Base-by-base conservation (phyloP, 2,797 vertebrate genomes). In the Fringilla coelebs region DNA sequence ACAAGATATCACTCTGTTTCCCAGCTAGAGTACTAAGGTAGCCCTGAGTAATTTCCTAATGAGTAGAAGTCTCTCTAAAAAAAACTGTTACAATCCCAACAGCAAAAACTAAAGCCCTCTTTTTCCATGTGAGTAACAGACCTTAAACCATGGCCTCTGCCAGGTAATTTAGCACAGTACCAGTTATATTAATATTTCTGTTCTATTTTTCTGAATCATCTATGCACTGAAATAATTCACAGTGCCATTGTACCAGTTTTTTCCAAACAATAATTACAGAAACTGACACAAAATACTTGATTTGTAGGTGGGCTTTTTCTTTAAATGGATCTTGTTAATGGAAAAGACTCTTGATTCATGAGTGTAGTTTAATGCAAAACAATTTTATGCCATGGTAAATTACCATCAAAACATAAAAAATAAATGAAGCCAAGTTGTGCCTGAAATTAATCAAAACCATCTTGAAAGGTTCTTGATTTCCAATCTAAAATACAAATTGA, bases 381-480 rank as follows among this genome's bases (percentile, higher is more conserved):
- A 89, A 95, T 93, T 97, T 97, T 96, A 93, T 96, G 92, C 81
- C 92, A 86, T 66, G 93, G 68, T 96, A 97, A 98, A 97, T 97
- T 97, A 95, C 94, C 95, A 96, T 95, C 93, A 96, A 89, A 94
- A 93, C 90, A 94, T 93, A 97, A 97, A 97, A 97, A 82, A 93
- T 78, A 90, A 97, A 98, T 96, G 70, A 97, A 96, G 49, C 85
- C 81, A 85, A 13, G 32, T 71, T 88, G 80, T 93, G 68, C 79
- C 81, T 79, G 51, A 96, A 95, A 96, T 97, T 94, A 97, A 97
- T 97, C 96, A 97, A 95, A 97, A 94, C 65, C 89, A 61, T 78
- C 36, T 92, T 90, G 72, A 92, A 97, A 97, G 96, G 78, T 96
- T 95, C 92, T 96, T 97, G 95, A 97, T 97, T 97, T 97, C 92